These are phyloP conservation scores for Ancistrus triradiatus DNA, from an alignment of 2,113 vertebrate species.

Conservation along the genomic window DNA sequence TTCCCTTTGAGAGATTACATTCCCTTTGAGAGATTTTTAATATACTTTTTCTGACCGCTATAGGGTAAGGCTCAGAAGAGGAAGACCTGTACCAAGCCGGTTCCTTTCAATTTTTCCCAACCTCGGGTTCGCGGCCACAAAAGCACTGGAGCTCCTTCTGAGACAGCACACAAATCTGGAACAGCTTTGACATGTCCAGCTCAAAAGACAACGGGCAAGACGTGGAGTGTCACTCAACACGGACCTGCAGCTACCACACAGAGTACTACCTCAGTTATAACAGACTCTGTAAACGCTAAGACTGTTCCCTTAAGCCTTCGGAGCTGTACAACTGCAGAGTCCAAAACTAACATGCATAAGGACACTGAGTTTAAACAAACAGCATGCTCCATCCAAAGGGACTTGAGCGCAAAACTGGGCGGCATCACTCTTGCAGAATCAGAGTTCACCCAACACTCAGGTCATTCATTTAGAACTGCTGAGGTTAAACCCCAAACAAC, in stretches of 20 bases:
- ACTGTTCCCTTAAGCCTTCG: background rate
- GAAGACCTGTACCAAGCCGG: conserved; percentile 60
- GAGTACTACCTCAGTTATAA: conserved; percentile 14
- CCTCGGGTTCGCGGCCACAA: conserved; percentile 28
- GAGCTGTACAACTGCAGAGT: background rate
- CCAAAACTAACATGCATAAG: background rate
- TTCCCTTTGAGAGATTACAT: too few relatives aligned
- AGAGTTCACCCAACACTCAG: background rate
- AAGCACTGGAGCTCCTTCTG: background rate
- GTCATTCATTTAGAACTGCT: conserved; percentile 9
- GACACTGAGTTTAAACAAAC: background rate
- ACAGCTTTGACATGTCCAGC: background rate
- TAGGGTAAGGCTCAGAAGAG: conserved; percentile 64
- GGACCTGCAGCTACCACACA: conserved; percentile 30
- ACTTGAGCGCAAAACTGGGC: conserved; percentile 36
- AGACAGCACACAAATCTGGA: background rate
- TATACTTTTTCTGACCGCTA: background rate
- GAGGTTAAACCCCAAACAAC: background rate
- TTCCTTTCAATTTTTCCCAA: conserved; percentile 64
- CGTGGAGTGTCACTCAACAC: background rate
- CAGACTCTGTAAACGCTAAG: background rate
- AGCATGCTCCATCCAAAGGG: background rate
- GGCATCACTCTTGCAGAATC: conserved; percentile 34
- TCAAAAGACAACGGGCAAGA: conserved; percentile 15
- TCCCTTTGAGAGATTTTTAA: background rate